Evolutionary conservation across 1,140 invertebrate genomes (phyloP), one percentile per base, ranked within the genome.

Genomic region (Panulirus ornatus): DNA sequence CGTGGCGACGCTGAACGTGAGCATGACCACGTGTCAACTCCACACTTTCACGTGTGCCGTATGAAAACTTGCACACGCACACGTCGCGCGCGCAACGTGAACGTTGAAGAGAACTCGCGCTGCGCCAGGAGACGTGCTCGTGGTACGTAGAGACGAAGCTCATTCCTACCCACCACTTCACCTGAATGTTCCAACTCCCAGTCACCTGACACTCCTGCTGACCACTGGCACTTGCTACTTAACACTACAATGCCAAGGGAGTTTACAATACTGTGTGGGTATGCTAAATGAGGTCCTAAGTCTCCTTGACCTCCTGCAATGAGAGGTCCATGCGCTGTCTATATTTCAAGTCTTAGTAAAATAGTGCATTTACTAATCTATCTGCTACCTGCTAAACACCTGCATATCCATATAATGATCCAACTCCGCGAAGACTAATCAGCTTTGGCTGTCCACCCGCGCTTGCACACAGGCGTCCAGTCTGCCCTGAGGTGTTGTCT

Each of bases 351-450:
- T 79, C 40, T 79, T 79, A 79, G 76, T 79, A 79, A 79, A 79
- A 79, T 79, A 79, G 76, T 79, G 76, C 76, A 79, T 79, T 79
- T 79, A 51, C 76, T 79, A 79, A 51, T 78, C 76, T 79, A 79
- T 27, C 76, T 76, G 73, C 73, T 79, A 79, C 76, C 76, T 79
- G 76, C 76, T 79, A 79, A 79, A 79, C 76, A 75, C 71, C 58
- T 66, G n/a, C 58, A 79, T 47, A 79, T 79, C 75, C 76, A 47
- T 51, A 44, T 44, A 44, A 51, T 47, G 36, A 27, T 44, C 76
- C 76, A 79, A 79, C 76, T 79, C 38, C 40, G 36, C 51, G 42
- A 79, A 79, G 42, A 79, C 42, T 79, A 79, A 79, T 79, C 76
- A 47, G 42, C 76, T 79, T 79, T 79, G 76, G 76, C 76, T 79